Conservation (phyloP, 2,113 vertebrate species). For the Hippocampus mohnikei region DNA sequence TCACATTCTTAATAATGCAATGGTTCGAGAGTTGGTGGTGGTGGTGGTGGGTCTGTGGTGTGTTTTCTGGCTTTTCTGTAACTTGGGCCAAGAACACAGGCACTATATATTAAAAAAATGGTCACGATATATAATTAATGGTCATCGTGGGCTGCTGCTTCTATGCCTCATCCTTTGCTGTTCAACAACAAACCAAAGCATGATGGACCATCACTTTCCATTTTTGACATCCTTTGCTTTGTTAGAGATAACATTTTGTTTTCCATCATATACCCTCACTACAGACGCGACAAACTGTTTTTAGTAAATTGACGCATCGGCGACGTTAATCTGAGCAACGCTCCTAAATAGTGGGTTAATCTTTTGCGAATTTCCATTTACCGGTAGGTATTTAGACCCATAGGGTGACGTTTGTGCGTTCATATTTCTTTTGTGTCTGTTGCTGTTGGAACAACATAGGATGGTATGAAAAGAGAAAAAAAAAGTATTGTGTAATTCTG, state of each 20-base stretch:
- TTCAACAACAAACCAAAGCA: neutral
- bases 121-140: neutral
- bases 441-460: no score
- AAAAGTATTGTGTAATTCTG: neutral
- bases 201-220: neutral
- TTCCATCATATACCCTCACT: neutral
- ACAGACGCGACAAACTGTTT: constrained; percentile 44
- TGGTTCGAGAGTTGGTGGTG: neutral
- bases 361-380: constrained; percentile 25
- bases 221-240: neutral
- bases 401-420: constrained; percentile 9
- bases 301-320: constrained; percentile 41
- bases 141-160: neutral
- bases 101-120: neutral
- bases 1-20: neutral
- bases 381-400: constrained; percentile 8
- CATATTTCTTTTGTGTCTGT: neutral
- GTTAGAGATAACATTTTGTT: neutral
- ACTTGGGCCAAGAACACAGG: neutral
- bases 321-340: constrained; percentile 46
- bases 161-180: neutral
- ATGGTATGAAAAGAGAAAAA: no score
- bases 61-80: neutral
- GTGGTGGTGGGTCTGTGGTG: neutral
- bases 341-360: constrained; percentile 49